Conservation (phyloP, 1,140 invertebrate species). For the Adoxophyes honmai region DNA sequence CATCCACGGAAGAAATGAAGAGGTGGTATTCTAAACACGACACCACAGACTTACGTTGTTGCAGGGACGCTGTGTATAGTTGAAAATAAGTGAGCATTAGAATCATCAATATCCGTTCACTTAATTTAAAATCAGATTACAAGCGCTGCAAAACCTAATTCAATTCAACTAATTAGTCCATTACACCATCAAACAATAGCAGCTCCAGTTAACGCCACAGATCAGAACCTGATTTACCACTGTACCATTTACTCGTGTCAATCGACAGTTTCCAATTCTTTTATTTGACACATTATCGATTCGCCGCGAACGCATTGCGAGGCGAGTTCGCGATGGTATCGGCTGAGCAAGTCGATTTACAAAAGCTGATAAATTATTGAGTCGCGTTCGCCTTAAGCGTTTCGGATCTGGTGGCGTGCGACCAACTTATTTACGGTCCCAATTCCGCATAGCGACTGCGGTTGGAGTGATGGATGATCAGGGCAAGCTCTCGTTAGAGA, state of each 20-base stretch:
- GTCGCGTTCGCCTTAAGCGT: constrained; percentile 5
- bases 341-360: constrained; percentile 10
- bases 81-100: too few relatives aligned
- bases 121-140: too few relatives aligned
- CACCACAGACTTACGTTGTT: too few relatives aligned
- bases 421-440: constrained; percentile 9
- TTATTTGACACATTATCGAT: constrained; percentile 12
- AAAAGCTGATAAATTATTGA: constrained; percentile 14
- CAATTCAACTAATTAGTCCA: too few relatives aligned
- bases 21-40: too few relatives aligned
- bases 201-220: too few relatives aligned
- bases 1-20: too few relatives aligned
- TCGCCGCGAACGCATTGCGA: constrained; percentile 1
- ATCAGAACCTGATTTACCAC: not conserved
- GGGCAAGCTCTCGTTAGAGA: not conserved
- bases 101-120: too few relatives aligned
- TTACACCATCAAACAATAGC: too few relatives aligned
- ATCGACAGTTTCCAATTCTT: constrained; percentile 3
- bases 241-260: too few relatives aligned
- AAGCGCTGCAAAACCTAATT: too few relatives aligned
- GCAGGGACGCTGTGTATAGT: too few relatives aligned
- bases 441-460: not conserved
- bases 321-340: constrained; percentile 11
- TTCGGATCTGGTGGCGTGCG: constrained; percentile 9
- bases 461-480: not conserved